Base-by-base conservation (phyloP, 1,140 invertebrate genomes). In the Drosophila sproati region DNA sequence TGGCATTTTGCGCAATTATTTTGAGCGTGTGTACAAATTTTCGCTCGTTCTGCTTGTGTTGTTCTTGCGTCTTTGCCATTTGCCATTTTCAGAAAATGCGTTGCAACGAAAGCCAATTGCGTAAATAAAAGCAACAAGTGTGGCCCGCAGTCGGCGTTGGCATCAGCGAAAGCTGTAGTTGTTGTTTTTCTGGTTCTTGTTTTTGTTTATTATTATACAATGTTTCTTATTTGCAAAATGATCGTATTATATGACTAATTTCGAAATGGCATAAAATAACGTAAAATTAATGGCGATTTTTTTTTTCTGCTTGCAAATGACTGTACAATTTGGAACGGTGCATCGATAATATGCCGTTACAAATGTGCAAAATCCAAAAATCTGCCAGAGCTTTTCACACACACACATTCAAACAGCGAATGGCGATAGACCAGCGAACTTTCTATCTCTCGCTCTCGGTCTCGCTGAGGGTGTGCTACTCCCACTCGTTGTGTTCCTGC, bases 111-210 rank as follows among this genome's bases (percentile, higher is more conserved):
- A 70, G 52, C 47, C 79, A 82, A 82, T 82, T 87, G 82, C 82
- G 82, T 87, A 86, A 86, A 86, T 87, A 86, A 73, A 32, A 51
- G 66, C 82, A 78, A 73, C 71, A 81, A 81, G 82, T 80, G 77
- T 70, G 52, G 62, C 45, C 54, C 29, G 29, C 35, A 28, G 50
- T 54, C 28, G 29, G 29, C 43, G 60, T 12, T 12, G 12, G 12
- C 54, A 32, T 41, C 43, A 31, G 41, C 62, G 35, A 48, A 20
- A 37, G 37, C 37, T 7, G 6, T 20, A 28, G 35, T 35, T 12
- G 41, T 3, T 28, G 34, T 50, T 20, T 29, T 31, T 10, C 20
- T 4, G 29, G 35, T 51, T 28, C 3, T 8, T 20, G 5, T 34
- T 6, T 5, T 35, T 34, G 41, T 3, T 52, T 69, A 29, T 60